Evolutionary conservation across 2,797 vertebrate genomes (phyloP), one percentile per base, ranked within the genome.

Genomic region (Microtus agrestis): DNA sequence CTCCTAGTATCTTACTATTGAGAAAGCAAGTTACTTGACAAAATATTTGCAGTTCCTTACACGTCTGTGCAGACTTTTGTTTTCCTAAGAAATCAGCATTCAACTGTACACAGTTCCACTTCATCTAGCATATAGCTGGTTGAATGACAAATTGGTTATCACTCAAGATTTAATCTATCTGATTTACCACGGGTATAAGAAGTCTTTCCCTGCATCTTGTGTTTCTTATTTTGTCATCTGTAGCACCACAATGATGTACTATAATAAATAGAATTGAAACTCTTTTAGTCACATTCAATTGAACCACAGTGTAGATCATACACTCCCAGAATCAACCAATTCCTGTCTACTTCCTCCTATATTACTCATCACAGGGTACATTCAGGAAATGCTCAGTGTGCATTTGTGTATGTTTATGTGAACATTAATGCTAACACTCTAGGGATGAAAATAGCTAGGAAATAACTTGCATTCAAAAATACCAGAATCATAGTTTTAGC

Each of bases 231-330:
- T 19, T 40, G 8, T 90, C 79, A 86, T 81, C 93, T 94, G 40
- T 14, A 67, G 54, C 31, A 84, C 34, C 9, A 79, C 14, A 48
- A 6, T 73, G 92, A 94, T 79, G 87, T 94, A 90, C 17, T 40
- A 29, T 5, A 90, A 51, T 59, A 97, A 97, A 86, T 51, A 79
- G 51, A 93, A 92, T 86, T 15, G 54, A 65, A 96, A 91, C 6
- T 71, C 86, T 71, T 95, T 95, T 23, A 56, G 61, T 92, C 79
- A 88, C 46, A 89, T 91, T 19, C 84, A 92, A 25, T 80, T 96
- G 51, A 88, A 40, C 91, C 81, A 94, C 74, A 54, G 65, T 82
- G 29, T 69, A 91, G 74, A 76, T 78, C 63, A 95, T 31, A 61
- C 3, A n/a, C 51, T 81, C 4, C 12, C 54, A 85, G 79, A 91